phyloP scores from a whole-genome alignment of 2,113 vertebrate species.

The Electrona antarctica region DNA sequence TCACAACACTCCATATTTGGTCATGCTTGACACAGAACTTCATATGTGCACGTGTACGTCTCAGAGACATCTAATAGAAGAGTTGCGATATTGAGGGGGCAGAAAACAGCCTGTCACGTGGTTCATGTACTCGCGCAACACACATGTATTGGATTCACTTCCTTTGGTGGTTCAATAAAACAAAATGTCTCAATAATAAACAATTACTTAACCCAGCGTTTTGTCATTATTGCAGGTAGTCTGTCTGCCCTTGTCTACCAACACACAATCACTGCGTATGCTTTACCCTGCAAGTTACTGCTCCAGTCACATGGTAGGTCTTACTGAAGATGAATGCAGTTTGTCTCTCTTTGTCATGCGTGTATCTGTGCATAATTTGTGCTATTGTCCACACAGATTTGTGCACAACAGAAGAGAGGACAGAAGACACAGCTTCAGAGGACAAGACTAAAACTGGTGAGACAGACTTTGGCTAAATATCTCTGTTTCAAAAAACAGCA shows the following conservation, averaged over 20 bases:
- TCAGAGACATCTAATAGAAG: too few relatives aligned
- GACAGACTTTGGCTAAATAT: not conserved
- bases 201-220: not conserved
- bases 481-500: too few relatives aligned
- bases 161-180: not conserved
- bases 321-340: not conserved
- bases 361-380: not conserved
- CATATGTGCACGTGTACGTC: too few relatives aligned
- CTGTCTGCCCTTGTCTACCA: slow-evolving; percentile 91
- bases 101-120: too few relatives aligned
- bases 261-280: slow-evolving; percentile 84
- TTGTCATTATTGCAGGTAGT: slow-evolving; percentile 79
- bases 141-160: not conserved
- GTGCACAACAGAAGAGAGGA: slow-evolving; percentile 13
- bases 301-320: slow-evolving; percentile 82
- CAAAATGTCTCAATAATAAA: not conserved
- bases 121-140: too few relatives aligned
- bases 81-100: too few relatives aligned
- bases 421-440: slow-evolving; percentile 33
- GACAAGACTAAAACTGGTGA: slow-evolving; percentile 57
- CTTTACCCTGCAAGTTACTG: slow-evolving; percentile 84
- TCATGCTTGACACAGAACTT: too few relatives aligned
- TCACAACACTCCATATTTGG: too few relatives aligned
- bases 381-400: slow-evolving; percentile 36
- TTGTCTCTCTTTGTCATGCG: not conserved